phyloP scores from a whole-genome alignment of 2,797 vertebrate species.

The Sebastolobus alascanus region DNA sequence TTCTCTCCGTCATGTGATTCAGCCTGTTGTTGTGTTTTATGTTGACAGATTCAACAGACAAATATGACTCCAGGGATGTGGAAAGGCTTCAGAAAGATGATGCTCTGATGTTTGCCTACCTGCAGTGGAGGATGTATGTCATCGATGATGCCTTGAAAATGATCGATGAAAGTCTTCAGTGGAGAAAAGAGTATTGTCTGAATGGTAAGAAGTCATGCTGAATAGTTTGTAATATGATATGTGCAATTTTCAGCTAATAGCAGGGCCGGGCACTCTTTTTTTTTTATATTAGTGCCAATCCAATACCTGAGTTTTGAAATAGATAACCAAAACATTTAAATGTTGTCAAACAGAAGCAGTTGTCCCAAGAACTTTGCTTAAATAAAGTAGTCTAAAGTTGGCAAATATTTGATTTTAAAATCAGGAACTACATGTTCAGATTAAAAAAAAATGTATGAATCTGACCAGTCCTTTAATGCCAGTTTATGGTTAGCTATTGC shows the following conservation, averaged over 20 bases:
- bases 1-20: conserved; percentile 36
- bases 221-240: not conserved
- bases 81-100: conserved; percentile 92
- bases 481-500: no score
- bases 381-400: not conserved
- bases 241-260: not conserved
- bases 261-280: not conserved
- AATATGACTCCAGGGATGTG: conserved; percentile 94
- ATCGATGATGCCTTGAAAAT: conserved; percentile 95
- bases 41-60: conserved; percentile 88
- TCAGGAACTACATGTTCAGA: not conserved
- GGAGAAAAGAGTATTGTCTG: conserved; percentile 93
- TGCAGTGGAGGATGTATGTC: conserved; percentile 89
- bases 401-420: not conserved
- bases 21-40: conserved; percentile 7
- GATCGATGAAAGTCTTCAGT: conserved; percentile 97
- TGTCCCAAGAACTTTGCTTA: not conserved
- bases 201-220: conserved; percentile 87
- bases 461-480: not conserved
- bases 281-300: not conserved
- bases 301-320: not conserved
- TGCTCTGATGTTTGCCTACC: conserved; percentile 88
- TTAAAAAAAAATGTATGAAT: not conserved
- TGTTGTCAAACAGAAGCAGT: no score
- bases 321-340: no score